phyloP scores from a whole-genome alignment of 2,888 invertebrate species.

The Sipha maydis region DNA sequence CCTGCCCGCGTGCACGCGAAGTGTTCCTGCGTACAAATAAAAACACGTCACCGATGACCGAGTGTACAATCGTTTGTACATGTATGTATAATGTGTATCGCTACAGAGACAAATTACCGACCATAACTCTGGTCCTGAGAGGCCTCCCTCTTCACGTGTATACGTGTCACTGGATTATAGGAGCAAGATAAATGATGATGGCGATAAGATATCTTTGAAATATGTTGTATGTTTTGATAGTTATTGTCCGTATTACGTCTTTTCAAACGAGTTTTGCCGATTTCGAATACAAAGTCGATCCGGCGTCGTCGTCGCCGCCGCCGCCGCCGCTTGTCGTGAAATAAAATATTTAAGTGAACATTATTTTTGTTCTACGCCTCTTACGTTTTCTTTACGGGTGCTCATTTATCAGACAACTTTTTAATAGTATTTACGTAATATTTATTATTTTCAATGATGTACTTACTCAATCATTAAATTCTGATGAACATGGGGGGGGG shows the following conservation, averaged over 20 bases:
- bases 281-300: background rate
- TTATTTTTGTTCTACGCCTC: background rate
- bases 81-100: background rate
- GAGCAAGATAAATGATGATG: slow-evolving; percentile 34
- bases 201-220: slow-evolving; percentile 31
- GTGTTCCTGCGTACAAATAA: background rate
- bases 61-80: too few relatives aligned
- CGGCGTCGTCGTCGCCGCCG: background rate
- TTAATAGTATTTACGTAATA: background rate
- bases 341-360: background rate
- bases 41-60: background rate
- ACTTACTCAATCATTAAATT: background rate
- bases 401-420: background rate
- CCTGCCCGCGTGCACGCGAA: background rate
- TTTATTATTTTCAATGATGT: background rate
- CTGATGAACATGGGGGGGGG: background rate
- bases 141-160: background rate
- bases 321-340: background rate
- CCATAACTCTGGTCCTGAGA: slow-evolving; percentile 36
- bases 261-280: slow-evolving; percentile 42
- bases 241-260: slow-evolving; percentile 32
- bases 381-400: background rate
- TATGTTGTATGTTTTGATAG: slow-evolving; percentile 42
- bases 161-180: slow-evolving; percentile 36
- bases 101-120: slow-evolving; percentile 52